phyloP scores from a whole-genome alignment of 1,140 invertebrate genomes.

The Schlechtendalia chinensis region DNA sequence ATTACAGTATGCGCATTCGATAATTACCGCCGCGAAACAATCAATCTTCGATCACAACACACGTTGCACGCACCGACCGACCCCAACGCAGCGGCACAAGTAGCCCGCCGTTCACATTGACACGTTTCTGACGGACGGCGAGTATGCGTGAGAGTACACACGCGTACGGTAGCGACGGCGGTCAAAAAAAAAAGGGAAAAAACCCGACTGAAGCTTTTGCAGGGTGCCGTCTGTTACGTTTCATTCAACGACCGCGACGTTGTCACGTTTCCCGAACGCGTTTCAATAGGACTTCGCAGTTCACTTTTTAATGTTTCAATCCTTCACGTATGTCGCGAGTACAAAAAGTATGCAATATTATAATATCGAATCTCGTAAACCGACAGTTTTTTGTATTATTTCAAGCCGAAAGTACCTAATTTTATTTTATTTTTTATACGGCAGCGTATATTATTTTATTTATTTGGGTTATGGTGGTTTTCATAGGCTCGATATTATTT shows the following conservation, averaged over 20 bases:
- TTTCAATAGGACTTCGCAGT: too few relatives aligned
- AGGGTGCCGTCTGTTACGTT: too few relatives aligned
- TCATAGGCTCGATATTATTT: slow-evolving; percentile 6
- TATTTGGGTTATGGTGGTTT: neutral
- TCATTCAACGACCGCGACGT: too few relatives aligned
- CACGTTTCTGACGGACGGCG: slow-evolving; percentile 3
- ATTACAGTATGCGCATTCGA: neutral
- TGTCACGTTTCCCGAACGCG: too few relatives aligned
- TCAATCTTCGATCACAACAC: slow-evolving; percentile 29
- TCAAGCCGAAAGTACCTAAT: too few relatives aligned
- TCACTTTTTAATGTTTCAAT: too few relatives aligned
- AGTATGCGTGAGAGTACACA: too few relatives aligned
- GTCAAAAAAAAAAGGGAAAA: neutral
- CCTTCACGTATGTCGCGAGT: too few relatives aligned
- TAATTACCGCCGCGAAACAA: slow-evolving; percentile 31
- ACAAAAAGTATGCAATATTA: too few relatives aligned
- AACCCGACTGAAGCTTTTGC: neutral
- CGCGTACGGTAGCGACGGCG: neutral
- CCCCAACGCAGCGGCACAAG: neutral
- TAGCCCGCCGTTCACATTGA: slow-evolving; percentile 32
- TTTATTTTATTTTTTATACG: too few relatives aligned
- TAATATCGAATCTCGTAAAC: too few relatives aligned
- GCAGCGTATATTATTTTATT: neutral
- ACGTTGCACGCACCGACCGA: neutral
- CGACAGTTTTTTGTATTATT: too few relatives aligned